Evolutionary conservation across 2,888 invertebrate species (phyloP), one percentile per base, ranked within the genome.

Genomic region (Eupithecia subumbrata): DNA sequence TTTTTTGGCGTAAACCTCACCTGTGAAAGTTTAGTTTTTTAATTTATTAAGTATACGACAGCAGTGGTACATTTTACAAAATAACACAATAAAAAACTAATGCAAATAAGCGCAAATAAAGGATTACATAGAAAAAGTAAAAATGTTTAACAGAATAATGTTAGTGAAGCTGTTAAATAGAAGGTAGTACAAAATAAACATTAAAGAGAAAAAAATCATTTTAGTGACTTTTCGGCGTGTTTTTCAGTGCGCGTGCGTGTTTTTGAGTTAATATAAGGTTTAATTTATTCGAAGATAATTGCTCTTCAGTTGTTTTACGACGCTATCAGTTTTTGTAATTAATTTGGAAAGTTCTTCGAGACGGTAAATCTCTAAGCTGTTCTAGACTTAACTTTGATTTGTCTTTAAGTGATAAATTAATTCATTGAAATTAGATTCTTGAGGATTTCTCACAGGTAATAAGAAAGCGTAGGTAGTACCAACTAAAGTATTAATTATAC

Each of bases 311-410:
- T 74, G 74, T 76, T 73, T 71, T 22, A 71, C 18, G 5, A 60
- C 48, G 48, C 75, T 78, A 81, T 79, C 77, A 76, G 73, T 74
- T 79, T 63, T 78, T 78, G 63, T 76, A 79, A 78, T 79, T 79
- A 81, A 81, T 81, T 78, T 75, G 72, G 40, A 48, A 77, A 81
- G 77, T 78, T 81, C 75, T 68, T 56, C n/a, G n/a, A n/a, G 66
- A 67, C 56, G 45, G 72, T 22, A 72, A 79, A 79, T 78, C 76
- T 78, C 16, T 73, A 25, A 74, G 75, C 64, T 72, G 22, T 71
- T 70, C 52, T 40, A 74, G 67, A 71, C 64, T 72, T 60, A 43
- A 63, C 34, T 45, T 72, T 67, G 40, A 72, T 72, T 72, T 67
- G 67, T 67, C 52, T 72, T 72, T 40, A 5, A 43, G 22, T 12